Percentiles rank a stretch among this genome's conserved stretches.
phyloP scores from a whole-genome alignment of 2,113 vertebrate genomes.

The Sphyrna mokarran region DNA sequence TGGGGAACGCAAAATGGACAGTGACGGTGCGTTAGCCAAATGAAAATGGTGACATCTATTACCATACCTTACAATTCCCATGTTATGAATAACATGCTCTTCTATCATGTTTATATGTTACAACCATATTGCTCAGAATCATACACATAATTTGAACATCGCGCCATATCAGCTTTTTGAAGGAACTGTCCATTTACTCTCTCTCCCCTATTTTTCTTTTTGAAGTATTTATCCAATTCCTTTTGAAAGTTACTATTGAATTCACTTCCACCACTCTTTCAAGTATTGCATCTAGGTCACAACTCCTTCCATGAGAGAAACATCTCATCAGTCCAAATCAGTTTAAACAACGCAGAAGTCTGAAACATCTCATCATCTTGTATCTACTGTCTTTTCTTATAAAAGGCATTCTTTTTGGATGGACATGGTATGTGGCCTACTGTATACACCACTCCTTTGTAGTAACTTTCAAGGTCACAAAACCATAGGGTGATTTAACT shows the following conservation, averaged over 20 bases:
- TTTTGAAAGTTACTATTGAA: neutral
- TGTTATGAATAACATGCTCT: neutral
- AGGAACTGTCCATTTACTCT: neutral
- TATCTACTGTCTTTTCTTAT: neutral
- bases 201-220: neutral
- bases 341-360: too few relatives aligned
- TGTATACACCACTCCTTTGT: neutral
- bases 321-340: too few relatives aligned
- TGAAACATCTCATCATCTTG: neutral
- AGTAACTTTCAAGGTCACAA: neutral
- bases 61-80: neutral
- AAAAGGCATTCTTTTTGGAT: neutral
- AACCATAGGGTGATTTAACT: neutral
- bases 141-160: neutral
- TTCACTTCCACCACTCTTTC: neutral
- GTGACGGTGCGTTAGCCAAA: neutral
- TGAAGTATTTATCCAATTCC: neutral
- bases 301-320: neutral
- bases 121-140: neutral
- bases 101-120: neutral
- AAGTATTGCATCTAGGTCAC: neutral
- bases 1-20: neutral
- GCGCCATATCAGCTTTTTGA: neutral
- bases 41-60: neutral
- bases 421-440: neutral